Base-by-base conservation (phyloP, 2,888 invertebrate genomes). In the Odontocerum albicorne region DNA sequence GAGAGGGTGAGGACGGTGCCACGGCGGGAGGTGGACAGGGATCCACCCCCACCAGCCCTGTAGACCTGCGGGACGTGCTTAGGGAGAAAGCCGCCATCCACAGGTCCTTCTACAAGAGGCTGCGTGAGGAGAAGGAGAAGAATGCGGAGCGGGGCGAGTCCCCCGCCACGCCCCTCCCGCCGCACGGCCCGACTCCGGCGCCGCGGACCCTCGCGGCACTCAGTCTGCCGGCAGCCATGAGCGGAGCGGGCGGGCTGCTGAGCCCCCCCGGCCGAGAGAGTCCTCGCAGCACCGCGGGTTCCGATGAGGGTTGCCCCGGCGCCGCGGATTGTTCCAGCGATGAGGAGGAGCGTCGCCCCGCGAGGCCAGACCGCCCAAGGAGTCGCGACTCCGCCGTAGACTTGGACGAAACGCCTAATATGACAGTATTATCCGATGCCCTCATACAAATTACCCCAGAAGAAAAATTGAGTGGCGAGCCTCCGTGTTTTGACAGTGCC, bases 321-420 rank as follows among this genome's bases (percentile, higher is more conserved):
- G 71, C 73, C 8, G 15, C 53, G 4, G 39, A 35, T 12, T 36
- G 38, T 27, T 75, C 75, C 7, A 77, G 77, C 1, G 77, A 77
- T 62, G 77, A 77, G 63, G 77, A 77, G 64, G 76, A 76, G 65
- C 67, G 76, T 51, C 76, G 72, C 4, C 76, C 76, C 4, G 74
- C 75, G 33, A 71, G 76, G 27, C 72, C 77, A 57, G 75, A 78
- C 64, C 63, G 71, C 32, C 70, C 70, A 60, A 68, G 70, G 66
- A 72, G 70, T 55, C 60, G 71, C 4, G 83, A 83, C 63, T 82
- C 82, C 3, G 77, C 81, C 0, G 76, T 80, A 6, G 77, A 77
- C 54, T 70, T 79, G 63, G 81, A 81, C 62, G 81, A 82, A 20
- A 70, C 70, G 32, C 59, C 63, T 4, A 59, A 53, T 20, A 49